Percentiles rank a stretch among this genome's conserved stretches.
These are phyloP conservation scores for Geophilus truncorum DNA, from an alignment of 2,888 invertebrate species.

Conservation along the genomic window DNA sequence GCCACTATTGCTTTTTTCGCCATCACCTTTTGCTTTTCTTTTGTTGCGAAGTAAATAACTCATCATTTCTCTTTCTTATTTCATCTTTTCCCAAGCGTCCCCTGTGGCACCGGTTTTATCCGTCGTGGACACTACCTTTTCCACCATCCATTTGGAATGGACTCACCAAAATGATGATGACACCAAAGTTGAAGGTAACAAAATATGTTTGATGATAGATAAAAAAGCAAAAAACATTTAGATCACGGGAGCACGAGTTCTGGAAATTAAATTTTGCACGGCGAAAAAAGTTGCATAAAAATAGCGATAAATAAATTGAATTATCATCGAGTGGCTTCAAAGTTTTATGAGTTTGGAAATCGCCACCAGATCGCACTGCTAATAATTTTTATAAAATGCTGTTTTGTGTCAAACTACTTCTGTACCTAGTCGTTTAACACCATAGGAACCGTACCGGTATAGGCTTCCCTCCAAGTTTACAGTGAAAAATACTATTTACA, in stretches of 20 bases:
- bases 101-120: slow-evolving; percentile 45
- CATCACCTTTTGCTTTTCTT: background rate
- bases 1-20: background rate
- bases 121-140: slow-evolving; percentile 45
- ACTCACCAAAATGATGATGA: slow-evolving; percentile 32
- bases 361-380: too few species aligned
- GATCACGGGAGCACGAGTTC: too few species aligned
- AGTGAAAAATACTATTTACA: too few species aligned
- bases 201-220: background rate
- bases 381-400: too few species aligned
- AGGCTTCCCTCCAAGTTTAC: too few species aligned
- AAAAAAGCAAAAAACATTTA: too few species aligned
- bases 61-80: background rate
- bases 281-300: background rate
- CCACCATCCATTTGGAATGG: slow-evolving; percentile 48
- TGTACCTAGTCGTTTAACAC: too few species aligned
- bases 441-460: too few species aligned
- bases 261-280: background rate
- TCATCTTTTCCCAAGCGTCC: slow-evolving; percentile 37
- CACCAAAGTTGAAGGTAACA: slow-evolving; percentile 33
- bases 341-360: too few species aligned
- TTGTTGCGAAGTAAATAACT: background rate
- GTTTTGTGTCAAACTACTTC: too few species aligned
- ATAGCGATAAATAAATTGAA: too few species aligned
- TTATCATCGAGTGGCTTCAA: too few species aligned